phyloP scores from a whole-genome alignment of 2,797 vertebrate genomes.

The Poecile montanus region DNA sequence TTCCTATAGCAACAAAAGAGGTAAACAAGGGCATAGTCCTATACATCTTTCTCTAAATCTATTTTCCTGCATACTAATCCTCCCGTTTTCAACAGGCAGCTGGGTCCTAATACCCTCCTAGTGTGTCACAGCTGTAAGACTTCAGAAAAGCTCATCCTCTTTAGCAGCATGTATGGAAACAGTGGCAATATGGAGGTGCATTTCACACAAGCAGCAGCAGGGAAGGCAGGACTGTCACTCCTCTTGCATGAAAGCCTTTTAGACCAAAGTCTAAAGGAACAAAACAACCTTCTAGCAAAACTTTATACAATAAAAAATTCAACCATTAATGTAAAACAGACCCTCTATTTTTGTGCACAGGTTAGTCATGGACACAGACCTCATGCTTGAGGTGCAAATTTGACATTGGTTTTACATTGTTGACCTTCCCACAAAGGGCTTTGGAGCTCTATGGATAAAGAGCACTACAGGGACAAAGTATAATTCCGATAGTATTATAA shows the following conservation, averaged over 20 bases:
- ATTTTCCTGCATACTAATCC: background rate
- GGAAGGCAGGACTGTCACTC: background rate
- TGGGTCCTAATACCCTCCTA: background rate
- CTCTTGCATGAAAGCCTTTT: background rate
- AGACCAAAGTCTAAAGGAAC: background rate
- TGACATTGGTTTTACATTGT: background rate
- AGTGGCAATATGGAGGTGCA: rapidly evolving
- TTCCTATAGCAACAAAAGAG: background rate
- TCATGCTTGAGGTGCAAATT: background rate
- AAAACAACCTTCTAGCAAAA: background rate
- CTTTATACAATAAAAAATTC: background rate
- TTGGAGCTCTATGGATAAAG: background rate
- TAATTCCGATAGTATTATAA: background rate
- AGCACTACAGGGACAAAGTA: background rate
- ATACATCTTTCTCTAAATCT: background rate
- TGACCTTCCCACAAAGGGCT: background rate
- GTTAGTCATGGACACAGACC: background rate
- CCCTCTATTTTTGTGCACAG: background rate
- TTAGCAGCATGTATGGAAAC: background rate
- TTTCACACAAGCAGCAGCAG: background rate
- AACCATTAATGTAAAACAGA: background rate
- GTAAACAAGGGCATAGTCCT: background rate
- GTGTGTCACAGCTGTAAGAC: background rate
- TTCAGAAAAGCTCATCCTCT: background rate
- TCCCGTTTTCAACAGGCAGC: background rate